Conservation (phyloP, 1,140 invertebrate species). For the Steinernema khuongi region DNA sequence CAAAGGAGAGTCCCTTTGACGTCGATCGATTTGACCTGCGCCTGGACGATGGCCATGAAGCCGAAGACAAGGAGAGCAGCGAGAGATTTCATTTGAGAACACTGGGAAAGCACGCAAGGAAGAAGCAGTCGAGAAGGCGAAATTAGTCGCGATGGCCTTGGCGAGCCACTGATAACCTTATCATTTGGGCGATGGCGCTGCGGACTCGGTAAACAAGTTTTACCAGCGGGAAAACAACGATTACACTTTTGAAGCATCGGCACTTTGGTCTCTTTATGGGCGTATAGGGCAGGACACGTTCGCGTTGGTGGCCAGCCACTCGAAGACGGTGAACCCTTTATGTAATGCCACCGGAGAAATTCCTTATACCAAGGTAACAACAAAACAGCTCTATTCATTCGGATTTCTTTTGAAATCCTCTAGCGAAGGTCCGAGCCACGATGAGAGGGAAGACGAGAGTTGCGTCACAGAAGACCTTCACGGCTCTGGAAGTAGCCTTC, state of each 20-base stretch:
- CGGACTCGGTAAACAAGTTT: background rate
- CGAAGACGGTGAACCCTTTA: too few relatives aligned
- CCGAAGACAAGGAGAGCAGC: background rate
- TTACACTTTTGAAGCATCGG: too few relatives aligned
- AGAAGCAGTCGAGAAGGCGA: background rate
- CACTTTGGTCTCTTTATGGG: too few relatives aligned
- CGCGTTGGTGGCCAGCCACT: too few relatives aligned
- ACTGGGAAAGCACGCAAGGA: background rate
- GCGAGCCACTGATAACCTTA: background rate
- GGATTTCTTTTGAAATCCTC: background rate
- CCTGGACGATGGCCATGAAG: background rate
- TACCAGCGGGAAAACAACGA: too few relatives aligned
- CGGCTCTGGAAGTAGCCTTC: conserved; percentile 75
- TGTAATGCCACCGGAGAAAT: too few relatives aligned
- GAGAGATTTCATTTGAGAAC: background rate
- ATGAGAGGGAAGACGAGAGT: conserved; percentile 75
- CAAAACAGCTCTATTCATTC: too few relatives aligned
- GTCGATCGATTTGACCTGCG: background rate
- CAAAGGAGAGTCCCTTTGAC: conserved; percentile 33
- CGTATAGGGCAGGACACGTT: too few relatives aligned
- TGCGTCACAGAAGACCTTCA: conserved; percentile 66
- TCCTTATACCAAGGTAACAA: too few relatives aligned
- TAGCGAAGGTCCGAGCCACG: conserved; percentile 93
- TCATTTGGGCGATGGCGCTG: background rate
- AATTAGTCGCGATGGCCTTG: background rate